Conservation (phyloP, 2,888 invertebrate genomes). For the Gonocerus acuteangulatus region DNA sequence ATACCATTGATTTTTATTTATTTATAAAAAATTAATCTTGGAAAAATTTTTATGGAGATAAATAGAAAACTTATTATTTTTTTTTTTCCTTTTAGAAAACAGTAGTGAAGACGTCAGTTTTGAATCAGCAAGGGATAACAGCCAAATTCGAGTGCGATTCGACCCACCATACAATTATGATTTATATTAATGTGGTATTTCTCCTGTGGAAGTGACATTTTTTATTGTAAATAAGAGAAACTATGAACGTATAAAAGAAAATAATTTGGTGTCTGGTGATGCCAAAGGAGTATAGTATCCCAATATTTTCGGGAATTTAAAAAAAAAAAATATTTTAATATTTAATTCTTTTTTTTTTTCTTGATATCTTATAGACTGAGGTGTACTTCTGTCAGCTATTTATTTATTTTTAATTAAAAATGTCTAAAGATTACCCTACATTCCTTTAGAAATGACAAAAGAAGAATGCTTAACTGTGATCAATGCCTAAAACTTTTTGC, state of each 20-base stretch:
- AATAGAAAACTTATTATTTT: too few species aligned
- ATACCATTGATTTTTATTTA: too few species aligned
- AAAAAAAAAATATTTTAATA: constrained; percentile 19
- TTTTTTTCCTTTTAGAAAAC: constrained; percentile 28
- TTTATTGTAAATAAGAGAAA: constrained; percentile 21
- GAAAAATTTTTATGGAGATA: too few species aligned
- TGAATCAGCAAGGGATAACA: constrained; percentile 29
- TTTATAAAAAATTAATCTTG: too few species aligned
- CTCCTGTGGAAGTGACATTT: background rate
- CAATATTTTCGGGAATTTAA: constrained; percentile 18
- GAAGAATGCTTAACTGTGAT: constrained; percentile 34
- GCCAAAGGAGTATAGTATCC: constrained; percentile 17
- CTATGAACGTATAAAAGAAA: too few species aligned
- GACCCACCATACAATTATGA: constrained; percentile 19
- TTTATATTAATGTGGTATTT: background rate
- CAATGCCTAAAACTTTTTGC: constrained; percentile 23
- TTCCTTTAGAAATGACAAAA: constrained; percentile 34
- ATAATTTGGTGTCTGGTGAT: constrained; percentile 10
- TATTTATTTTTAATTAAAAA: constrained; percentile 21
- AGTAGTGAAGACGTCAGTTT: constrained; percentile 32
- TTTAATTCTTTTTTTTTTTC: constrained; percentile 16
- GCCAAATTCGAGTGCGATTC: constrained; percentile 32
- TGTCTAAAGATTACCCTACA: constrained; percentile 24
- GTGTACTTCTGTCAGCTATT: constrained; percentile 22
- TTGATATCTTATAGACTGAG: constrained; percentile 23